Base-by-base conservation (phyloP, 1,140 invertebrate genomes). In the Carcinoscorpius rotundicauda region DNA sequence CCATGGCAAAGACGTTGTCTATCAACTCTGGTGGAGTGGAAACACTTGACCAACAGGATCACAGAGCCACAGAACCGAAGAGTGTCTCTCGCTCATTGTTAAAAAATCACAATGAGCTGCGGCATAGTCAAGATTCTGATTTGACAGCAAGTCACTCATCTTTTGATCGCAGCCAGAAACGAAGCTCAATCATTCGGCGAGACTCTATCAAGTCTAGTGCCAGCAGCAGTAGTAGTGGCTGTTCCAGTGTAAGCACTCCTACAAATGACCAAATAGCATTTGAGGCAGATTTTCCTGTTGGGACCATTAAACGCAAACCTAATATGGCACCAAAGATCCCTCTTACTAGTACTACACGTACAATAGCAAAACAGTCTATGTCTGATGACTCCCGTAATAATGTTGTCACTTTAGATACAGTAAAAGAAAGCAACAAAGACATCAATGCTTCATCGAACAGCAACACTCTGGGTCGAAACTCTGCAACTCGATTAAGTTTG, bases 331-430 rank as follows among this genome's bases (percentile, higher is more conserved):
- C 72, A 10, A 91, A 91, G 75, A 82, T 93, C 10, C 91, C 91
- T 0, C 74, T 95, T 58, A 94, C 91, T 6, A 89, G 87, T 64
- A 93, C 91, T 72, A 93, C 91, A 1, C 80, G 91, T n/a, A 89
- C 90, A 70, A 71, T 72, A 65, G 74, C 64, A 59, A 71, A 71
- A 58, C 70, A 68, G 51, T 67, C 71, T 29, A 69, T 69, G 49
- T 11, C 57, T 55, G 50, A 49, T 61, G 5, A 50, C 53, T 62
- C 4, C 59, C 5, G 52, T n/a, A n/a, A 49, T 10, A 62, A 68
- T 52, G 52, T 57, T 51, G 52, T 63, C 5, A 64, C 49, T 61
- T 64, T 53, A 51, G 56, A n/a, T 11, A 64, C 63, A 10, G 29
- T 29, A 2, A 29, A 29, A 29, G 29, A 29, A 29, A 67, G 62